Percentiles rank a stretch among this genome's conserved stretches.
These are phyloP conservation scores for Cladopsammia gracilis DNA, from an alignment of 64 coral and sea anemone genomes.

Conservation along the genomic window DNA sequence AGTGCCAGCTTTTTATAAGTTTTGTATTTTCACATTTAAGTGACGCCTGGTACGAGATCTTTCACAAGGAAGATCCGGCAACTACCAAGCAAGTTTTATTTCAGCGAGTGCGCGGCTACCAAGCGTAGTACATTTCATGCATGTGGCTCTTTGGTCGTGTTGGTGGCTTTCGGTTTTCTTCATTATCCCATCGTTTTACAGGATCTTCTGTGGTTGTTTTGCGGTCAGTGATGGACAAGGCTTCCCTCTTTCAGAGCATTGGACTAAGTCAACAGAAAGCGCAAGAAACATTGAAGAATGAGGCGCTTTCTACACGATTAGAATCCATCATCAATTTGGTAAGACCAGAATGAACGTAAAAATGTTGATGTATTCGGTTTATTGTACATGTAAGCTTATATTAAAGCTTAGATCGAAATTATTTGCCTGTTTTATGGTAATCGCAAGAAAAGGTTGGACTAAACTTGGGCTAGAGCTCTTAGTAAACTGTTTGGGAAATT, in stretches of 20 bases:
- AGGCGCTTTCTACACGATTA: constrained; percentile 73
- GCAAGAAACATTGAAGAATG: constrained; percentile 93
- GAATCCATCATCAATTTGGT: constrained; percentile 84
- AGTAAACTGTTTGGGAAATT: no score
- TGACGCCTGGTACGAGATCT: no score
- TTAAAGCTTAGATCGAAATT: no score
- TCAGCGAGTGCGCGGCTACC: neutral
- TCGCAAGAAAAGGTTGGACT: no score
- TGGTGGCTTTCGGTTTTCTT: neutral
- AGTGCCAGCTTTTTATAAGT: no score
- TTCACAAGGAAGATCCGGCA: no score
- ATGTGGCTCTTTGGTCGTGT: constrained; percentile 25
- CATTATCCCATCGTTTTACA: neutral
- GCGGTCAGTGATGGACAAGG: constrained; percentile 32
- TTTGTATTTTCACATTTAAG: no score
- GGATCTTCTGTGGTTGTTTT: neutral
- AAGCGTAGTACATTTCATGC: neutral
- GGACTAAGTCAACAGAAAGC: constrained; percentile 97
- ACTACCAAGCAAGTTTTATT: no score
- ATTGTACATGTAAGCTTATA: no score
- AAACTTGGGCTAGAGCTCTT: no score
- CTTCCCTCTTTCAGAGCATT: constrained; percentile 93
- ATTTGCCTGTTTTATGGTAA: neutral
- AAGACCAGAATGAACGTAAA: neutral
- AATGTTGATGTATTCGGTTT: no score